Evolutionary conservation across 2,797 vertebrate species (phyloP).

Genomic region (Kryptolebias ocellatus): DNA sequence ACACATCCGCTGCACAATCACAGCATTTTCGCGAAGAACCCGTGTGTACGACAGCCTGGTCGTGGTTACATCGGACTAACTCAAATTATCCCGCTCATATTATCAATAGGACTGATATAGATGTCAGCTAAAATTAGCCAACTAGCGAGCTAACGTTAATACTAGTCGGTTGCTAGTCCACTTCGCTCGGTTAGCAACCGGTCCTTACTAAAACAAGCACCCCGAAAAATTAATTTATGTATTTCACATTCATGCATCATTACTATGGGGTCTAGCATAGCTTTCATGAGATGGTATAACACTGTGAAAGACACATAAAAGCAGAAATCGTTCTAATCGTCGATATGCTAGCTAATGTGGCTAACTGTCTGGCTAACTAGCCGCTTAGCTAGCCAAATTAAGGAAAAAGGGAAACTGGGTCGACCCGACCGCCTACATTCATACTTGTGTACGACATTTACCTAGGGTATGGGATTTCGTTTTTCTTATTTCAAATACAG

Average conservation of each 20-base stretch:
- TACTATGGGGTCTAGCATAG: constrained; percentile 34
- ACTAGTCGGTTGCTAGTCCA: constrained; percentile 65
- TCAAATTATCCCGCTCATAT: constrained; percentile 18
- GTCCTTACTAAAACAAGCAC: constrained; percentile 45
- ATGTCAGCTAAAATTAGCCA: constrained; percentile 65
- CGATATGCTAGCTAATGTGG: constrained; percentile 69
- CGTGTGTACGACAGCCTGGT: too few relatives aligned
- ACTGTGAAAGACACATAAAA: constrained; percentile 53
- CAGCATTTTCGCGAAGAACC: neutral
- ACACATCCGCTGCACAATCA: neutral
- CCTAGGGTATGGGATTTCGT: constrained; percentile 80
- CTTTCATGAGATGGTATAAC: constrained; percentile 50
- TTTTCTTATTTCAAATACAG: constrained; percentile 79
- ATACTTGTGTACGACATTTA: constrained; percentile 79
- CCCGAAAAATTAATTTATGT: constrained; percentile 23
- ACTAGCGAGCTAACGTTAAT: constrained; percentile 60
- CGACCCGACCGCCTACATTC: constrained; percentile 66
- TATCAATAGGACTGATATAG: constrained; percentile 41
- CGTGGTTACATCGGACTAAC: neutral
- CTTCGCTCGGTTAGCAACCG: constrained; percentile 60
- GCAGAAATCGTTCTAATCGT: constrained; percentile 57
- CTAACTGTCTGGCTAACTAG: constrained; percentile 76
- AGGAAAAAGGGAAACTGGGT: constrained; percentile 81
- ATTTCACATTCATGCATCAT: constrained; percentile 59
- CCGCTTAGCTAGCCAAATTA: constrained; percentile 77